Percentiles rank a stretch among this genome's conserved stretches.
phyloP scores from a whole-genome alignment of 37 sponge, comb jelly and placozoan genomes.

The Theonella swinhoei region DNA sequence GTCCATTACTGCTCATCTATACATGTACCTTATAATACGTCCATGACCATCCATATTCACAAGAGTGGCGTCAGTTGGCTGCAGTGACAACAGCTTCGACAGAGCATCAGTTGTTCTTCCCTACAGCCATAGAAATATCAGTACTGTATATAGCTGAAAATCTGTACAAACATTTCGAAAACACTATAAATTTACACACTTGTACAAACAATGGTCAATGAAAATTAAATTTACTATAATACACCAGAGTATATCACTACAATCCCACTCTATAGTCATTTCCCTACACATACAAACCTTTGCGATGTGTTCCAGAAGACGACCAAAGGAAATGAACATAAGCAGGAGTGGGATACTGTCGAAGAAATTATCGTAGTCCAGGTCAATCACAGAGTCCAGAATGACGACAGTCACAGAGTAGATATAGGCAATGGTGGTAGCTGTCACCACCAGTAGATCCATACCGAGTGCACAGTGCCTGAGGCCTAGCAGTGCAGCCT shows the following conservation, averaged over 20 bases:
- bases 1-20: no score
- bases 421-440: slow-evolving; percentile 83
- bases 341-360: slow-evolving; percentile 82
- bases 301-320: slow-evolving; percentile 86
- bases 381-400: background rate
- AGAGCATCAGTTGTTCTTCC: slow-evolving; percentile 86
- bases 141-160: no score
- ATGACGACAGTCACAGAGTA: slow-evolving; percentile 60
- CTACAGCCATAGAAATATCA: slow-evolving; percentile 26
- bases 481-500: slow-evolving; percentile 75
- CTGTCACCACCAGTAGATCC: slow-evolving; percentile 88
- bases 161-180: no score
- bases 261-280: no score
- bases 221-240: no score
- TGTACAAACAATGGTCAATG: no score
- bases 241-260: no score
- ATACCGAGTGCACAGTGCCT: slow-evolving; percentile 81
- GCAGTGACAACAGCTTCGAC: slow-evolving; percentile 76
- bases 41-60: slow-evolving; percentile 41
- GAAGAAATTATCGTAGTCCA: slow-evolving; percentile 63
- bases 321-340: slow-evolving; percentile 78
- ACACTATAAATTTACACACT: no score
- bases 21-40: background rate
- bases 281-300: slow-evolving; percentile 47
- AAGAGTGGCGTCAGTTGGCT: slow-evolving; percentile 64